These are phyloP conservation scores for Calliphora vicina DNA, from an alignment of 1,140 invertebrate species.

Conservation along the genomic window DNA sequence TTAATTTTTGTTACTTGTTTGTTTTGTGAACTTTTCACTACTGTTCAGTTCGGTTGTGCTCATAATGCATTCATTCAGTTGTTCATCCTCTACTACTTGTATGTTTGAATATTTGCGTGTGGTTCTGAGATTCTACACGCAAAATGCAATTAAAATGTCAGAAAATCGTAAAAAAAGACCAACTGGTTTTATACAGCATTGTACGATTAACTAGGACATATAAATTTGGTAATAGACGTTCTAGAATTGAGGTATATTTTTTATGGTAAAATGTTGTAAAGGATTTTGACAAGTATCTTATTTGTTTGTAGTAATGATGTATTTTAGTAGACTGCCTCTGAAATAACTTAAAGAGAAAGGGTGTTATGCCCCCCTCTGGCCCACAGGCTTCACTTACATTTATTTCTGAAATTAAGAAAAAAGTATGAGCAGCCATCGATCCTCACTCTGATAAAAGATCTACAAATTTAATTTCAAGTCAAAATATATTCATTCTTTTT, in stretches of 20 bases:
- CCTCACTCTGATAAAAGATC: no score
- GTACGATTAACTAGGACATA: neutral
- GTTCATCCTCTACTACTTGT: neutral
- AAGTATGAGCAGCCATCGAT: no score
- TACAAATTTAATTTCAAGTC: no score
- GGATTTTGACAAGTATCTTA: no score
- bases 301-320: no score
- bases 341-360: no score
- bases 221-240: neutral
- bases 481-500: no score
- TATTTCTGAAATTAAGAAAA: no score
- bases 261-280: no score
- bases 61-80: constrained; percentile 12
- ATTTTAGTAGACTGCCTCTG: no score
- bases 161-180: constrained; percentile 30
- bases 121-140: constrained; percentile 23
- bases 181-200: neutral
- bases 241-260: neutral
- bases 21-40: neutral
- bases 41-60: neutral
- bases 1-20: neutral
- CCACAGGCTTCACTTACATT: no score
- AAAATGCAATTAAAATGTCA: constrained; percentile 38
- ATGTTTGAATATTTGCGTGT: neutral
- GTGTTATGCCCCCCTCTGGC: no score